Percentiles rank a stretch among this genome's conserved stretches.
Evolutionary conservation across 2,888 invertebrate species (phyloP).

Genomic region (Drosophila demipolita): DNA sequence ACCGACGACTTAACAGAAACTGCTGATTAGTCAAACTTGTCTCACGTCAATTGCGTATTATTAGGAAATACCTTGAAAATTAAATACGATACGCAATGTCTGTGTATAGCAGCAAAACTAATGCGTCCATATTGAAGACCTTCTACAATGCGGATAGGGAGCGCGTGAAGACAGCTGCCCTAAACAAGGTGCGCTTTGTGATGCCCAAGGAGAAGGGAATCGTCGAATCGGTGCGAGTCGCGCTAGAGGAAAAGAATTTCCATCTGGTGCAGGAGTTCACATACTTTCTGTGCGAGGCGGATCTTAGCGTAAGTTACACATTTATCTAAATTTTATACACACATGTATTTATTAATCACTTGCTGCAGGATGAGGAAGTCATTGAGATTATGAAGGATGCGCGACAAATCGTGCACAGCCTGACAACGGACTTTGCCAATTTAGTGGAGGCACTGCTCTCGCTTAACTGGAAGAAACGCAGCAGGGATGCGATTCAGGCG

Average conservation of each 20-base stretch:
- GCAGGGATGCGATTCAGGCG: conserved; percentile 84
- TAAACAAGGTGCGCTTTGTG: conserved; percentile 83
- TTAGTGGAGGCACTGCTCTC: conserved; percentile 88
- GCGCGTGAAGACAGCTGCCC: conserved; percentile 74
- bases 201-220: conserved; percentile 79
- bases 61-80: conserved; percentile 35
- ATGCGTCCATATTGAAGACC: conserved; percentile 82
- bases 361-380: conserved; percentile 86
- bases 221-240: conserved; percentile 69
- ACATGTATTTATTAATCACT: not conserved
- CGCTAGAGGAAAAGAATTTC: conserved; percentile 69
- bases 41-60: conserved; percentile 35
- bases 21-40: not conserved
- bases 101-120: conserved; percentile 77
- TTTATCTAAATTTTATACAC: not conserved
- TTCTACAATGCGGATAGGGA: conserved; percentile 81
- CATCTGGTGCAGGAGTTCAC: conserved; percentile 77
- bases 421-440: conserved; percentile 86
- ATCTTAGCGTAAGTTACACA: conserved; percentile 71
- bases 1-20: not conserved
- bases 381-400: conserved; percentile 86
- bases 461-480: conserved; percentile 87
- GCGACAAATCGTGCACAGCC: conserved; percentile 87
- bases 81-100: conserved; percentile 69
- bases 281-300: conserved; percentile 69